A percentile compares a stretch with the other conserved stretches of the same genome.
phyloP scores from a whole-genome alignment of 1,140 invertebrate species.

The Dreissena rostriformis region DNA sequence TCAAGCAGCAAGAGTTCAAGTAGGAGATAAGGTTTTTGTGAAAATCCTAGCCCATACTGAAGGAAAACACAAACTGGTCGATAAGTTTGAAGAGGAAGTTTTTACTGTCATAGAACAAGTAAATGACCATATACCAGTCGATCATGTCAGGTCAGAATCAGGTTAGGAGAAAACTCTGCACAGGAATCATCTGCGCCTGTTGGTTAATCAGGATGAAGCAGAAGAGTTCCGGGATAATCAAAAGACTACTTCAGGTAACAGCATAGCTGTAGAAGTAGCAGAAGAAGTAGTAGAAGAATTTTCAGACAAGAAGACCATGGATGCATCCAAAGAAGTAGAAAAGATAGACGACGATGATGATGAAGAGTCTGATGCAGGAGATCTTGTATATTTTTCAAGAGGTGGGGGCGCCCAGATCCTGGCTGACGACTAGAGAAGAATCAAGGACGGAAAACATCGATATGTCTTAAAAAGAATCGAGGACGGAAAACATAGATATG shows the following conservation, averaged over 20 bases:
- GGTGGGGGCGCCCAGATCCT: background rate
- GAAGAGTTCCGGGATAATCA: background rate
- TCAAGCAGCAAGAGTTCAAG: constrained; percentile 7
- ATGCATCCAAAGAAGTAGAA: background rate
- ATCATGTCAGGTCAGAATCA: constrained; percentile 15
- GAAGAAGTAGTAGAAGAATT: constrained; percentile 1
- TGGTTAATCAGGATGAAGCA: background rate
- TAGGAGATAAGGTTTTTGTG: constrained; percentile 49
- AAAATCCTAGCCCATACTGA: constrained; percentile 7
- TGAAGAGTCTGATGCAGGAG: constrained; percentile 7
- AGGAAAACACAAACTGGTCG: constrained; percentile 49
- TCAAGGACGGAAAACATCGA: too few relatives aligned
- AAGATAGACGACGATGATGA: background rate
- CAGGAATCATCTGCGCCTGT: constrained; percentile 36
- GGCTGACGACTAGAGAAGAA: too few relatives aligned
- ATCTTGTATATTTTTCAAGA: background rate
- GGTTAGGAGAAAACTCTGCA: constrained; percentile 32
- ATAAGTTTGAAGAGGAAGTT: constrained; percentile 27
- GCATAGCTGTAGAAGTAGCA: background rate
- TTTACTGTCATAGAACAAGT: constrained; percentile 19
- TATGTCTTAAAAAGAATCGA: background rate
- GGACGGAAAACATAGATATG: background rate
- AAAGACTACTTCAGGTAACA: too few relatives aligned
- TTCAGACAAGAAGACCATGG: background rate
- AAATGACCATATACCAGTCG: constrained; percentile 35